Evolutionary conservation across 2,113 vertebrate species (phyloP).

Genomic region (Gambusia affinis): DNA sequence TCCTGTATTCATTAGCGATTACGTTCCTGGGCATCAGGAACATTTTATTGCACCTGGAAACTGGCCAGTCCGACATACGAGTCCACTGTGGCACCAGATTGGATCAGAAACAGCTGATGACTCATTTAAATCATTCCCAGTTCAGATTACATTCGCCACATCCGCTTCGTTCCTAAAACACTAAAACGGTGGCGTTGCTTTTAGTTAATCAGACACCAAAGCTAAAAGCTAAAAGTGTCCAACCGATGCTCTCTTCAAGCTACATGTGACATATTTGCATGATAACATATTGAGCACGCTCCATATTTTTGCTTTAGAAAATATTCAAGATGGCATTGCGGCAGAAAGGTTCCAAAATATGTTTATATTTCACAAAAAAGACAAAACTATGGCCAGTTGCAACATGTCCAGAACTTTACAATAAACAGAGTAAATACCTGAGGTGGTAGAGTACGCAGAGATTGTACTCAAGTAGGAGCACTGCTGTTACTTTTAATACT

Average conservation of each 20-base stretch:
- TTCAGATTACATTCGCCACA: background rate
- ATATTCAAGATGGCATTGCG: too few relatives aligned
- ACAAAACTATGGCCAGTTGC: too few relatives aligned
- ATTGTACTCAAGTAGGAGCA: too few relatives aligned
- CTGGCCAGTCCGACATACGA: background rate
- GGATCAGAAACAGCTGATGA: background rate
- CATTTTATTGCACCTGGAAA: background rate
- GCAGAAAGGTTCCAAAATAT: too few relatives aligned
- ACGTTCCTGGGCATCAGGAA: background rate
- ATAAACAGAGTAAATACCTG: too few relatives aligned
- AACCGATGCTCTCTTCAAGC: slow-evolving; percentile 2
- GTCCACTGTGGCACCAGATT: background rate
- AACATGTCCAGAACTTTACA: too few relatives aligned
- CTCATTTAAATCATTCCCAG: slow-evolving; percentile 1
- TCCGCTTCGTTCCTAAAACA: background rate
- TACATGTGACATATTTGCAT: background rate
- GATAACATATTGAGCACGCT: too few relatives aligned
- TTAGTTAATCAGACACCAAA: slow-evolving; percentile 4
- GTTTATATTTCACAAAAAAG: too few relatives aligned
- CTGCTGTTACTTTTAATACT: too few relatives aligned
- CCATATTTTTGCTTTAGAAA: too few relatives aligned
- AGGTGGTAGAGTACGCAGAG: too few relatives aligned
- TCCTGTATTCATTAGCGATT: background rate
- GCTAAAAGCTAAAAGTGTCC: slow-evolving; percentile 7
- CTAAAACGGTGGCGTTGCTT: background rate